A percentile compares a stretch with the other conserved stretches of the same genome.
Evolutionary conservation across 1,140 invertebrate genomes (phyloP).

Genomic region (Brachionus asplanchnoidis): DNA sequence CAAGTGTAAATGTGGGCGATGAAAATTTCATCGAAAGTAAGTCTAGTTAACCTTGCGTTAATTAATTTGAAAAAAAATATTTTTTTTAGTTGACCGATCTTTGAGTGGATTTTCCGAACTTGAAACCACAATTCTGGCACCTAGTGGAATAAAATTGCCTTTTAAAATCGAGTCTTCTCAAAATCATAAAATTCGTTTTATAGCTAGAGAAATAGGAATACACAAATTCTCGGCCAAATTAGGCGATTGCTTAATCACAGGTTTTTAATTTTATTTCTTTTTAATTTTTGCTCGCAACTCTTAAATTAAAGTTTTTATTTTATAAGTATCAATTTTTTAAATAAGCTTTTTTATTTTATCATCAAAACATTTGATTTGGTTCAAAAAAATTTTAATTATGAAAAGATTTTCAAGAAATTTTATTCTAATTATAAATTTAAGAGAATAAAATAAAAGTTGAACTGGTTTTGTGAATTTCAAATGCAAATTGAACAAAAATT

Average conservation of each 20-base stretch:
- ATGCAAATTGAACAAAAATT: no score
- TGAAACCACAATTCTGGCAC: constrained; percentile 91
- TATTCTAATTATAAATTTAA: no score
- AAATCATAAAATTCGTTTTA: constrained; percentile 49
- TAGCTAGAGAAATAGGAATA: constrained; percentile 47
- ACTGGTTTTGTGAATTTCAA: no score
- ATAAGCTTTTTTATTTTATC: no score
- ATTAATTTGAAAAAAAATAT: not conserved
- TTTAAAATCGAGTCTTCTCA: constrained; percentile 38
- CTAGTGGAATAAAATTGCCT: constrained; percentile 70
- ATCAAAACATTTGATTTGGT: no score
- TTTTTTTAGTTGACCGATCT: constrained; percentile 72
- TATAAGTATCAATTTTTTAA: no score
- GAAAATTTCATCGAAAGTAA: constrained; percentile 45
- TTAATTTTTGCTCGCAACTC: constrained; percentile 26
- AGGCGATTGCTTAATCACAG: constrained; percentile 64
- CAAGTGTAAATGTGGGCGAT: constrained; percentile 54
- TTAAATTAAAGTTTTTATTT: no score
- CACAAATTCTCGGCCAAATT: constrained; percentile 83
- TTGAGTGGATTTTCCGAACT: constrained; percentile 91
- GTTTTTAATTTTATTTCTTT: constrained; percentile 46
- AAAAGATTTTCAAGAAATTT: no score
- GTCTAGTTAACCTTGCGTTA: not conserved
- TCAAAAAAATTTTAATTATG: no score
- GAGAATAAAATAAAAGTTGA: no score